A percentile compares a stretch with the other conserved stretches of the same genome.
These are phyloP conservation scores for Acanthornis magna DNA, from an alignment of 2,797 vertebrate genomes.

Conservation along the genomic window DNA sequence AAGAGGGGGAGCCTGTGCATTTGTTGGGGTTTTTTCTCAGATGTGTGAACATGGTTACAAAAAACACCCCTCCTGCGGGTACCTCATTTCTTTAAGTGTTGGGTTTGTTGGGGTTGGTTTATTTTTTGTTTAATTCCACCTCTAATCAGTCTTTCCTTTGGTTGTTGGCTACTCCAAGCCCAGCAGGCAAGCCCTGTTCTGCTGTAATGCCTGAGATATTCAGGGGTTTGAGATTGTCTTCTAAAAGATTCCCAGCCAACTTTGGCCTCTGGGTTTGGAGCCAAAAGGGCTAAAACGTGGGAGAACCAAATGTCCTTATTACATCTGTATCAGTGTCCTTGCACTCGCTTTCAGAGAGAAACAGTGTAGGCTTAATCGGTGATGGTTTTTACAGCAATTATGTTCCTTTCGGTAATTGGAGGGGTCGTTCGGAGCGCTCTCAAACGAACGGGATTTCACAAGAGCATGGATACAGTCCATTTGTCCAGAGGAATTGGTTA, in stretches of 20 bases:
- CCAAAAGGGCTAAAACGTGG: slow-evolving; percentile 60
- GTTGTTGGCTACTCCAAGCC: slow-evolving; percentile 75
- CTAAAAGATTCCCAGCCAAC: slow-evolving; percentile 56
- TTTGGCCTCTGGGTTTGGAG: slow-evolving; percentile 64
- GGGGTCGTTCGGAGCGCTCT: slow-evolving; percentile 21
- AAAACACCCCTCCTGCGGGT: slow-evolving; percentile 72
- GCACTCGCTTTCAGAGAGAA: slow-evolving; percentile 62
- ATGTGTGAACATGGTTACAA: slow-evolving; percentile 76
- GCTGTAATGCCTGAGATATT: slow-evolving; percentile 74
- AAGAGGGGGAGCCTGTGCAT: slow-evolving; percentile 67
- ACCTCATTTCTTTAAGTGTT: slow-evolving; percentile 51
- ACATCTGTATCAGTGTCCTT: slow-evolving; percentile 31
- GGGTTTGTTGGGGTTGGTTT: slow-evolving; percentile 1
- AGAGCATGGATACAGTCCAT: slow-evolving; percentile 19
- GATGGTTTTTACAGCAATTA: slow-evolving; percentile 59
- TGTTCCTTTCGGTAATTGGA: slow-evolving; percentile 44
- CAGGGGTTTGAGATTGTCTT: slow-evolving; percentile 73
- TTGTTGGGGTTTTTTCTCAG: slow-evolving; percentile 30
- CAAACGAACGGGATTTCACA: slow-evolving; percentile 9
- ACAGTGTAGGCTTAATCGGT: slow-evolving; percentile 63
- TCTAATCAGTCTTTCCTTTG: slow-evolving; percentile 77
- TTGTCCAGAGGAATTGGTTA: slow-evolving; percentile 19
- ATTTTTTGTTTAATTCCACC: slow-evolving; percentile 48
- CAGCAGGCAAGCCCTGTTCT: slow-evolving; percentile 70
- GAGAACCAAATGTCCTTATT: slow-evolving; percentile 31